phyloP scores from a whole-genome alignment of 2,888 invertebrate genomes.

The Sarcophaga rosellei region DNA sequence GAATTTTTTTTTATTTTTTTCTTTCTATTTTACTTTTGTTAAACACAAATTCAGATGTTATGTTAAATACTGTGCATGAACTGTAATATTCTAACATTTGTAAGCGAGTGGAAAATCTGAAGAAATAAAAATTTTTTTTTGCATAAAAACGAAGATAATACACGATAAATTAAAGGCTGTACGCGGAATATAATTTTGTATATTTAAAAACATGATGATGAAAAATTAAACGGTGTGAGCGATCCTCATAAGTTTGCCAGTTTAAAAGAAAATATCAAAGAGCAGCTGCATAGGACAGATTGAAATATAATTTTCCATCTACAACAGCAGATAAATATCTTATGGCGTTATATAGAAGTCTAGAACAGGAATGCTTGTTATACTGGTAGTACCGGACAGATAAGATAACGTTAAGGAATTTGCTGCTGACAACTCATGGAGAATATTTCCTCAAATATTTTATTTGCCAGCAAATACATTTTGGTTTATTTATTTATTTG shows the following conservation, averaged over 20 bases:
- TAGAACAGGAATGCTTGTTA: too few species aligned
- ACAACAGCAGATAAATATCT: too few species aligned
- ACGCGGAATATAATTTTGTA: not conserved
- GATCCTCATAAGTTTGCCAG: not conserved
- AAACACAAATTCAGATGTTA: constrained; percentile 59
- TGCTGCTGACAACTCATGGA: too few species aligned
- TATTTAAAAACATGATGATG: not conserved
- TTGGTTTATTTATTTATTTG: too few species aligned
- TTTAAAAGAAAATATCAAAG: too few species aligned
- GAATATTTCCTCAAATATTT: too few species aligned
- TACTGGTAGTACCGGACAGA: too few species aligned
- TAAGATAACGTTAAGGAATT: too few species aligned
- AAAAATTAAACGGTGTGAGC: not conserved
- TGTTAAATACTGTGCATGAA: constrained; percentile 37
- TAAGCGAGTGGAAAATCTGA: constrained; percentile 6
- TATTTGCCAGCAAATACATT: too few species aligned
- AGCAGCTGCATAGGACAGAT: too few species aligned
- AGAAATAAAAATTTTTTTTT: constrained; percentile 20
- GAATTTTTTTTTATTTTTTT: not conserved
- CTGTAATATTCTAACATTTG: constrained; percentile 47
- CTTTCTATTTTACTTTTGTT: constrained; percentile 17
- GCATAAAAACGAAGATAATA: not conserved
- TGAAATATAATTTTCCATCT: too few species aligned
- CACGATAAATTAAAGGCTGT: constrained; percentile 8
- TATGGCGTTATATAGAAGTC: too few species aligned